Evolutionary conservation across 92 coral and sea anemone genomes (phyloP).

Genomic region (Epizoanthus stellaris): DNA sequence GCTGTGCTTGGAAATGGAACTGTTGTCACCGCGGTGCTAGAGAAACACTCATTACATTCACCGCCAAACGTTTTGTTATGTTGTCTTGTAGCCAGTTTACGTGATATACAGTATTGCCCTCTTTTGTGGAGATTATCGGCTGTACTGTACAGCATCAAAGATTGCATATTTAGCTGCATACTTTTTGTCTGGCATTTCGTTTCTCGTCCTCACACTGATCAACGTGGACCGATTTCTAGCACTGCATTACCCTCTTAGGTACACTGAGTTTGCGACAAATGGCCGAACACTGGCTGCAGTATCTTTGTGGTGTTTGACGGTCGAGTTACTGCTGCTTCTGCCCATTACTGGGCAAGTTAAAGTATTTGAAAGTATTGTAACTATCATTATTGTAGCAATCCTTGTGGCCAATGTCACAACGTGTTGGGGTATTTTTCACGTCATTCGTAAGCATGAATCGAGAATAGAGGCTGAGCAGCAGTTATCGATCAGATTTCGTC

Average conservation of each 20-base stretch:
- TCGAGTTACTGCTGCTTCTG: background rate
- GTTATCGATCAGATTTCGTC: background rate
- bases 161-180: background rate
- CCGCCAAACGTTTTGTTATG: background rate
- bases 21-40: background rate
- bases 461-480: background rate
- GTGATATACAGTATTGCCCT: background rate
- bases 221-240: background rate
- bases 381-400: background rate
- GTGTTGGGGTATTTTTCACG: background rate
- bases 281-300: background rate
- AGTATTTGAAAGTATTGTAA: background rate
- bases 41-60: background rate
- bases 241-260: background rate
- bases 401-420: background rate
- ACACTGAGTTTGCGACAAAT: background rate
- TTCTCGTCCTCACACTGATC: background rate
- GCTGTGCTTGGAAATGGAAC: conserved; percentile 1
- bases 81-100: background rate
- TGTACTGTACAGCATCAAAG: background rate
- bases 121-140: background rate
- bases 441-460: conserved; percentile 6
- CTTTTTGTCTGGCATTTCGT: background rate
- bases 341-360: background rate
- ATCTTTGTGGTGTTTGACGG: background rate